phyloP scores from a whole-genome alignment of 2,888 invertebrate species.

The Chironomus riparius region DNA sequence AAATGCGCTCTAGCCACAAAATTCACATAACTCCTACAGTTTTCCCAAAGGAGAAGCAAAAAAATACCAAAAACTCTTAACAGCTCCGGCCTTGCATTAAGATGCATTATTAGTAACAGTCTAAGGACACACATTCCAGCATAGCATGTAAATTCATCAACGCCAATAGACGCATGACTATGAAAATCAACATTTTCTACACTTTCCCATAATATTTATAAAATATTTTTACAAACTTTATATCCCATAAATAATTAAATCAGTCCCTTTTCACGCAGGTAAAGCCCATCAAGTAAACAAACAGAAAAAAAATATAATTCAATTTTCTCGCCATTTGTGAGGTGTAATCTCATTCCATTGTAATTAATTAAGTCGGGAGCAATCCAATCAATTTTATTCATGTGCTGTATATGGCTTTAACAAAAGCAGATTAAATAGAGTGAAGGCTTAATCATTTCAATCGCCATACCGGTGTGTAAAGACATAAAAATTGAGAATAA shows the following conservation, averaged over 20 bases:
- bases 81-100: not conserved
- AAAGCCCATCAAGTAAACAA: not conserved
- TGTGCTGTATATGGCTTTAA: too few species aligned
- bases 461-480: not conserved
- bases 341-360: not conserved
- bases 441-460: not conserved
- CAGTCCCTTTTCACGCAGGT: not conserved
- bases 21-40: too few species aligned
- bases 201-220: not conserved
- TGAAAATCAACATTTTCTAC: not conserved
- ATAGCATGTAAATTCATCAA: not conserved
- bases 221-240: conserved; percentile 8
- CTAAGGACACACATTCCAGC: too few species aligned
- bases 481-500: not conserved
- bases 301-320: not conserved
- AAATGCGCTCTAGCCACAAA: too few species aligned
- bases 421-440: not conserved
- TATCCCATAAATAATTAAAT: not conserved
- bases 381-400: not conserved
- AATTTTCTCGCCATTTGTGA: not conserved
- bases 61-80: not conserved
- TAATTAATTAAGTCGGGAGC: not conserved
- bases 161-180: not conserved
- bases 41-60: not conserved
- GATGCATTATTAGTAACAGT: too few species aligned